Conservation (phyloP, 2,797 vertebrate species). For the Silurus aristotelis region DNA sequence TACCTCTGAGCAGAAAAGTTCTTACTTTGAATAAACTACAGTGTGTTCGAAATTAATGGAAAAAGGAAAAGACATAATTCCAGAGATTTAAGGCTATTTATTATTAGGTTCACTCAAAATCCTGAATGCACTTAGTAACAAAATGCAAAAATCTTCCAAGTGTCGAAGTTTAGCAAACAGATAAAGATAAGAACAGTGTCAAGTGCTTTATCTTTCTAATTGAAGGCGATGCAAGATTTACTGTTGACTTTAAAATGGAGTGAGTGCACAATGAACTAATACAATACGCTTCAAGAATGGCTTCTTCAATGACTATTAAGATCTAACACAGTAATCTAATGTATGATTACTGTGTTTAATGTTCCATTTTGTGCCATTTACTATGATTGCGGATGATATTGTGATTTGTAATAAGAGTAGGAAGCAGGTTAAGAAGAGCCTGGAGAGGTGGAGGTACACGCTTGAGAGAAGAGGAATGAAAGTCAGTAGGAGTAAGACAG, state of each 20-base stretch:
- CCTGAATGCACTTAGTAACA: constrained; percentile 26
- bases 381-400: too few relatives aligned
- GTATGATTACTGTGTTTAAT: not conserved
- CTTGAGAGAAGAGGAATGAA: too few relatives aligned
- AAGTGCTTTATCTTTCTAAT: not conserved
- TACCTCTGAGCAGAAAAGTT: not conserved
- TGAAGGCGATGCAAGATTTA: not conserved
- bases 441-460: too few relatives aligned
- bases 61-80: constrained; percentile 22
- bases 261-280: not conserved
- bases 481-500: too few relatives aligned
- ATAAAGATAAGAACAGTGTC: constrained; percentile 28
- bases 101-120: constrained; percentile 39
- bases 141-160: constrained; percentile 32
- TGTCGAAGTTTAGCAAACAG: constrained; percentile 26
- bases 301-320: not conserved
- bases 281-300: not conserved
- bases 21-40: not conserved
- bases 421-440: too few relatives aligned
- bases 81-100: constrained; percentile 50
- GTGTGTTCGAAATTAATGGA: not conserved
- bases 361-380: not conserved
- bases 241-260: not conserved
- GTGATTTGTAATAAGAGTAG: too few relatives aligned
- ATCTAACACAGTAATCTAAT: not conserved